Evolutionary conservation across 2,113 vertebrate species (phyloP), one percentile per base, ranked within the genome.

Genomic region (Callocephalon fimbriatum): DNA sequence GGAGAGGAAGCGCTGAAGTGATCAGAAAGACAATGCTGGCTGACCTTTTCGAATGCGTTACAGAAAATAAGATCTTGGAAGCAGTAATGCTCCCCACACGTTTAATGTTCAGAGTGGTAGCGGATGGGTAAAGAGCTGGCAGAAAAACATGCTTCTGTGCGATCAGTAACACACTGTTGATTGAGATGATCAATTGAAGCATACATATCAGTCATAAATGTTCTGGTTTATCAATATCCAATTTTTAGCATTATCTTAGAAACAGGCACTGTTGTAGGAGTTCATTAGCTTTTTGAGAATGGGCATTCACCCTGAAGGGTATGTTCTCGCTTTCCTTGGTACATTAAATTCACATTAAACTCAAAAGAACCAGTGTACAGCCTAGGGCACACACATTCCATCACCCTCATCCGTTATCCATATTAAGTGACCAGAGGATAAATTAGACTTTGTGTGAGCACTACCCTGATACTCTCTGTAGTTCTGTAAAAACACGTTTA

Each of bases 11-110:
- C 4, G 42, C 40, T 12, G 8, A 31, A 58, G 58, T 0, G 8
- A 27, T 7, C 45, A 8, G 40, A 32, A 44, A 27, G 2, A 4
- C 11, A 2, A 2, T 20, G 2, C 0, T 1, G 40, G 5, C 4
- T 0, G 22, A 14, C 48, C 23, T 50, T 79, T 58, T 20, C 1
- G 42, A 48, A 50, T 15, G 16, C 16, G 23, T 18, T 32, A 27
- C 2, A 4, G 51, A n/a, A 54, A 37, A 15, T 4, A 56, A 20
- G 6, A 4, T 17, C 17, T 56, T 3, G 2, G 27, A 58, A 53
- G n/a, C 42, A 38, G 50, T 25, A 51, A 15, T 42, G 44, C 9
- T n/a, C 19, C 27, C 26, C 15, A 12, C 10, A 7, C 1, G 1
- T 15, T 32, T 35, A 10, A 15, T 66, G 27, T 54, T n/a, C 23